Percentiles rank a stretch among this genome's conserved stretches.
phyloP scores from a whole-genome alignment of 2,888 invertebrate genomes.

The Drosophila kanekoi region DNA sequence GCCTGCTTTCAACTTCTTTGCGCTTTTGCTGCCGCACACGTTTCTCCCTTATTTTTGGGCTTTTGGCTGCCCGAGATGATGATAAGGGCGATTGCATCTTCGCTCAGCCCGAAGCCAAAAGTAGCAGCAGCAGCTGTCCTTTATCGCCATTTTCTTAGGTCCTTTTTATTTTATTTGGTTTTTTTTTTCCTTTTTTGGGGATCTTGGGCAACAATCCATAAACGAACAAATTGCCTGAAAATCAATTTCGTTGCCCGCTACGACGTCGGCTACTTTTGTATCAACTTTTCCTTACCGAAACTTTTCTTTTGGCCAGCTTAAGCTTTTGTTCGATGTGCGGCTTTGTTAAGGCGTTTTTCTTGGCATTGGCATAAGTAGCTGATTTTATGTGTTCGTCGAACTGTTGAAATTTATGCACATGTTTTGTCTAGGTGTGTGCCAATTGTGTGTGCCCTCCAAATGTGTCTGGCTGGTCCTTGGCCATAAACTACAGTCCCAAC shows the following conservation, averaged over 20 bases:
- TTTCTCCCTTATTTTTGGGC: constrained; percentile 39
- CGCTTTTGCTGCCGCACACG: constrained; percentile 39
- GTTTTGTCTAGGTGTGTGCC: constrained; percentile 46
- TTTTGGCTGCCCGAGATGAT: constrained; percentile 64
- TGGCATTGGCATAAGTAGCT: constrained; percentile 69
- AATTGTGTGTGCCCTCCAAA: constrained; percentile 33
- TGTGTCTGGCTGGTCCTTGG: constrained; percentile 59
- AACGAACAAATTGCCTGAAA: constrained; percentile 82
- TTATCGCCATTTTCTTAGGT: constrained; percentile 52
- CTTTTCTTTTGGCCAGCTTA: constrained; percentile 16
- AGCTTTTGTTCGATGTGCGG: constrained; percentile 58
- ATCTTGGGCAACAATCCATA: constrained; percentile 70
- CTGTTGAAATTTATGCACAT: constrained; percentile 74
- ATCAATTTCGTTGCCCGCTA: constrained; percentile 73
- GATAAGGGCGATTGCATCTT: constrained; percentile 68
- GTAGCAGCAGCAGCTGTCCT: constrained; percentile 69
- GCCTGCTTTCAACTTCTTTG: constrained; percentile 43
- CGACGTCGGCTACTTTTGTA: constrained; percentile 61
- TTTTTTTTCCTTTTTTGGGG: neutral
- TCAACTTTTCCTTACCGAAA: constrained; percentile 39
- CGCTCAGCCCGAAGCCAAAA: constrained; percentile 30
- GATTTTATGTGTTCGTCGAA: constrained; percentile 60
- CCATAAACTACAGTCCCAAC: constrained; percentile 65
- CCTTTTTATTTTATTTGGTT: constrained; percentile 11
- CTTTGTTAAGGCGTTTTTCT: constrained; percentile 64